Evolutionary conservation across 2,888 invertebrate genomes (phyloP), one percentile per base, ranked within the genome.

Genomic region (Pterostichus madidus): DNA sequence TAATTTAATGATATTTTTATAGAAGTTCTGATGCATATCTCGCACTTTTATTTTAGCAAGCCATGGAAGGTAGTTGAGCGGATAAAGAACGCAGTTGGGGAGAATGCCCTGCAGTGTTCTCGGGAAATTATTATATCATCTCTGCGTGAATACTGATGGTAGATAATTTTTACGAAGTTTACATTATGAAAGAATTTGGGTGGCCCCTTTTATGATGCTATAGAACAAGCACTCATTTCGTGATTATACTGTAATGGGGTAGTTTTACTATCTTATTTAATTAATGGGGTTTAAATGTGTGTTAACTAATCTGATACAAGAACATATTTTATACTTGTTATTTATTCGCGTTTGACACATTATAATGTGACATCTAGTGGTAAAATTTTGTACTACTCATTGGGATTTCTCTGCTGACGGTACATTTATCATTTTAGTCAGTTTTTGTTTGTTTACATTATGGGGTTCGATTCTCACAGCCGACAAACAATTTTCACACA

Each of bases 1-100:
- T 86, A 86, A 86, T 86, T 86, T 86, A 86, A 86, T 86, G 85
- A 85, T 85, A 86, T 86, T 87, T 86, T 87, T 86, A 86, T 85
- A 85, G 83, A 84, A 83, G 64, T 84, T 84, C 77, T 83, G 85
- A 85, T 86, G 84, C 78, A 84, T 85, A 85, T 85, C 85, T 84
- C 78, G 49, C 73, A 75, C 75, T 81, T 81, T 81, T 81, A 80
- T 71, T 80, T 80, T 80, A 73, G 73, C 73, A 49, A 53, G 32
- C 17, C 61, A 46, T 10, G 78, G 31, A 24, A 46, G 73, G 73
- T 13, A 24, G 24, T 53, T 32, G 31, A 31, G 24, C 53, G 52
- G n/a, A 49, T 75, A 35, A 17, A 15, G 71, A 39, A 49, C 49
- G 49, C 49, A 13, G n/a, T 68, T 68, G 44, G 15, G 44, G 68